These are phyloP conservation scores for Luffia ferchaultella DNA, from an alignment of 2,888 invertebrate species.

Conservation along the genomic window DNA sequence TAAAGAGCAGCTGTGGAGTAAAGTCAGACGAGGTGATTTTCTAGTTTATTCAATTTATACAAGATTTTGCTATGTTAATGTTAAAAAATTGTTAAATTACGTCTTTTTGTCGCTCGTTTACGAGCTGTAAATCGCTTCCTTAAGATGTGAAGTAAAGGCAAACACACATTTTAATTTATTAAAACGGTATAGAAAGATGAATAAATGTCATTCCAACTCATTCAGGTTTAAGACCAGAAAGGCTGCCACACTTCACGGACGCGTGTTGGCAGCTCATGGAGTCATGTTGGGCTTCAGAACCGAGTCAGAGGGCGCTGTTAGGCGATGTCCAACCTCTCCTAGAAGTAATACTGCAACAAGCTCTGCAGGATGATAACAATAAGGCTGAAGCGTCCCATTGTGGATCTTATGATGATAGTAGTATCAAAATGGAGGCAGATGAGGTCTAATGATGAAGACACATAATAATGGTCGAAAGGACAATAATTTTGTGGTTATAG, in stretches of 20 bases:
- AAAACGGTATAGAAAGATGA: too few species aligned
- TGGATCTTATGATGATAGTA: neutral
- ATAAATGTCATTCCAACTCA: too few species aligned
- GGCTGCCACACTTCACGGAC: constrained; percentile 75
- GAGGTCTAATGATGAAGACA: constrained; percentile 7
- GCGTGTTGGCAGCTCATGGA: constrained; percentile 87
- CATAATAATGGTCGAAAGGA: too few species aligned
- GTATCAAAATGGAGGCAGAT: neutral
- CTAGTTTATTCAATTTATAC: neutral
- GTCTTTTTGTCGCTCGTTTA: too few species aligned
- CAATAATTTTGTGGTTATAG: too few species aligned
- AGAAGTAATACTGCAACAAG: constrained; percentile 49
- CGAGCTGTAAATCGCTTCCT: too few species aligned
- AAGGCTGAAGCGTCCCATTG: too few species aligned
- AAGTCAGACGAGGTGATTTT: constrained; percentile 77
- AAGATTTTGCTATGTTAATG: neutral
- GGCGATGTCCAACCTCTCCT: constrained; percentile 79
- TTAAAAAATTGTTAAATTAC: too few species aligned
- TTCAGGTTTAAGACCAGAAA: constrained; percentile 85
- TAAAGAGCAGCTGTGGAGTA: constrained; percentile 87
- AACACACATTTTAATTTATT: too few species aligned
- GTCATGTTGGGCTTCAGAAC: constrained; percentile 83
- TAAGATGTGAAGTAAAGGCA: too few species aligned
- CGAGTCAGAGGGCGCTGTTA: constrained; percentile 75
- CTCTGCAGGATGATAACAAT: neutral